Percentiles rank a stretch among this genome's conserved stretches.
phyloP scores from a whole-genome alignment of 1,140 invertebrate species.

The Metaphire vulgaris region DNA sequence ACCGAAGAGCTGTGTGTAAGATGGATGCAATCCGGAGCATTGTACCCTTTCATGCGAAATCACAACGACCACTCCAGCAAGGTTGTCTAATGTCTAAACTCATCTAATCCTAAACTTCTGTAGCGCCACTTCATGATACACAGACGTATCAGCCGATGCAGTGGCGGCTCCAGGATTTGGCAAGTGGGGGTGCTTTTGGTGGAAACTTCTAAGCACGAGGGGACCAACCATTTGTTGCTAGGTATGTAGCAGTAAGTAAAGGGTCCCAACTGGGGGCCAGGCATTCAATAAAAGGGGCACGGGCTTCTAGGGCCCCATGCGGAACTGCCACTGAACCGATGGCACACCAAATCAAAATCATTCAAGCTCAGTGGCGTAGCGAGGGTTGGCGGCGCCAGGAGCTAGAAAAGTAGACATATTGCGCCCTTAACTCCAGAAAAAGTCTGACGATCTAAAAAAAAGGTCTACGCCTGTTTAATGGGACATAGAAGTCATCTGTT shows the following conservation, averaged over 20 bases:
- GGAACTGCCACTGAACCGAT: neutral
- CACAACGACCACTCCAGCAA: conserved; percentile 39
- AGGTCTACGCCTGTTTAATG: too few species aligned
- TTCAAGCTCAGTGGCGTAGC: neutral
- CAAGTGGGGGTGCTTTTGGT: neutral
- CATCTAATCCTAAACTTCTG: neutral
- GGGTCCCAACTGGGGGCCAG: too few species aligned
- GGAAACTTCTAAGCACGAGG: neutral
- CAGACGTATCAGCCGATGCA: too few species aligned
- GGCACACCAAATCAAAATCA: neutral
- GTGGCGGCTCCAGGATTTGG: too few species aligned
- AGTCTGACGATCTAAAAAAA: too few species aligned
- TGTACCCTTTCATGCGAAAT: conserved; percentile 52
- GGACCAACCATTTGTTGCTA: too few species aligned
- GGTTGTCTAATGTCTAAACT: conserved; percentile 1
- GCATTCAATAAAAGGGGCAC: too few species aligned
- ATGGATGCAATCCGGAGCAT: conserved; percentile 59
- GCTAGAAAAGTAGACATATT: too few species aligned
- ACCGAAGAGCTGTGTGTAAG: conserved; percentile 58
- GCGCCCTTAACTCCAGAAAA: too few species aligned
- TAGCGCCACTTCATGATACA: neutral
- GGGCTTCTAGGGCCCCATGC: too few species aligned
- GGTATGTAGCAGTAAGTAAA: too few species aligned
- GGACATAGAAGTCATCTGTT: too few species aligned
- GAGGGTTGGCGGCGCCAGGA: neutral